Evolutionary conservation across 2,797 vertebrate species (phyloP).

Genomic region (Oreortyx pictus): DNA sequence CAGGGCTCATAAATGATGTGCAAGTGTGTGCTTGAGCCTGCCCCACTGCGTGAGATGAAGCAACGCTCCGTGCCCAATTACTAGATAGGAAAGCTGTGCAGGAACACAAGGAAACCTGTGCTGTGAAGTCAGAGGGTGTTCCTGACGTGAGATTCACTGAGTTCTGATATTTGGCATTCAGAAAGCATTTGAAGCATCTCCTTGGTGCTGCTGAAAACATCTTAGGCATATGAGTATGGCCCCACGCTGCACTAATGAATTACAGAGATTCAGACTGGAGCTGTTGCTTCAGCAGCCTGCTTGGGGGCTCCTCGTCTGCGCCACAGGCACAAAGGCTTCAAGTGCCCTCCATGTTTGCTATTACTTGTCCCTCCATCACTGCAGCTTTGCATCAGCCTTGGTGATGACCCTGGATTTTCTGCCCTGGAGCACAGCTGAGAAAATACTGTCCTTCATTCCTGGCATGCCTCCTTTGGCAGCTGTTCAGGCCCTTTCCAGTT

Average conservation of each 20-base stretch:
- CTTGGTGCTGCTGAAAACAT: not conserved
- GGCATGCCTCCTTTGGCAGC: not conserved
- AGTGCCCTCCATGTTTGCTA: not conserved
- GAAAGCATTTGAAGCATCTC: slow-evolving; percentile 3
- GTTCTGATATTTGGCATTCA: not conserved
- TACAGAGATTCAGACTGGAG: not conserved
- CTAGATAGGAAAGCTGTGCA: not conserved
- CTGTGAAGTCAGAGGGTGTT: not conserved
- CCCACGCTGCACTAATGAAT: not conserved
- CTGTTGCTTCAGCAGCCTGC: not conserved
- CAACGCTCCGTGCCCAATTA: not conserved
- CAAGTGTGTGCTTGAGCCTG: not conserved
- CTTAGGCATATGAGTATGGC: not conserved
- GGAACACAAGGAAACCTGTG: not conserved
- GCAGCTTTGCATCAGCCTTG: not conserved
- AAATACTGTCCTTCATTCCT: not conserved
- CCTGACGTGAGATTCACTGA: not conserved
- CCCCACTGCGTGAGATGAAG: not conserved
- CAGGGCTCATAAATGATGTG: not conserved
- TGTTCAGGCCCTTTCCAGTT: not conserved
- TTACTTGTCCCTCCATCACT: not conserved
- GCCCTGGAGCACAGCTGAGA: not conserved
- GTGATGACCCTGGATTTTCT: not conserved
- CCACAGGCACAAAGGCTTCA: too few species aligned
- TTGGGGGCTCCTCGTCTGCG: accelerated